Conservation (phyloP, 1,140 invertebrate species). For the Drosophila obscura region DNA sequence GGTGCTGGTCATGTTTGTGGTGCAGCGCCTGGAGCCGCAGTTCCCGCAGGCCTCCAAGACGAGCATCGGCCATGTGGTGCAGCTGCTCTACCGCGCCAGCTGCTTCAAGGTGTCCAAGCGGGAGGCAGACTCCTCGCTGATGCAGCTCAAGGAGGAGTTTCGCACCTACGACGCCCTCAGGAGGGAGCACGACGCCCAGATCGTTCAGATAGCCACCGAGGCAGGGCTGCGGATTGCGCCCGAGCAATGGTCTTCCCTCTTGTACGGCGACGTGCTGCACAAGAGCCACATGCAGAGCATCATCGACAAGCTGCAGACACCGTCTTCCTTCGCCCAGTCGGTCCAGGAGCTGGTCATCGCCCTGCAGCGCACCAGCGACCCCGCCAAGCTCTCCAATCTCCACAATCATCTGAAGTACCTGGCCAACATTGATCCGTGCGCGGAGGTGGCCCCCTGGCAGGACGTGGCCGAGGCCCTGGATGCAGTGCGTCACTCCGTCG, state of each 20-base stretch:
- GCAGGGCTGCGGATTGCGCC: constrained; percentile 98
- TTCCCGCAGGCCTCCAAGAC: constrained; percentile 99
- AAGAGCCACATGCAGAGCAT: constrained; percentile 99
- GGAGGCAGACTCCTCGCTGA: constrained; percentile 98
- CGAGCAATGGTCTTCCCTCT: constrained; percentile 98
- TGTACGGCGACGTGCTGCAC: constrained; percentile 97
- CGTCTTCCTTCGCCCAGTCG: constrained; percentile 94
- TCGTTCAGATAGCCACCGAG: constrained; percentile 98
- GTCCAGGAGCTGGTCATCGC: constrained; percentile 97
- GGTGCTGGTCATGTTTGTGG: constrained; percentile 99
- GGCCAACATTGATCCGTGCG: constrained; percentile 92
- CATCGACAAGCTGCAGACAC: constrained; percentile 96
- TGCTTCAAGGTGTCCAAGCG: constrained; percentile 99
- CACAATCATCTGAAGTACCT: constrained; percentile 92
- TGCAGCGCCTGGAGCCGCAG: constrained; percentile 96
- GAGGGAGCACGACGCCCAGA: constrained; percentile 98
- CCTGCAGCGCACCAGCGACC: constrained; percentile 95
- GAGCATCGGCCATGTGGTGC: constrained; percentile 99
- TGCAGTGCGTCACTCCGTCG: constrained; percentile 92
- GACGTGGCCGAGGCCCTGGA: constrained; percentile 91
- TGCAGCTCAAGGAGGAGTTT: constrained; percentile 99
- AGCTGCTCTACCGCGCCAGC: constrained; percentile 97
- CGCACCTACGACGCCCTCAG: constrained; percentile 96
- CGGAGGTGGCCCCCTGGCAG: constrained; percentile 86
- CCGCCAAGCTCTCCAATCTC: constrained; percentile 91